Percentiles rank a stretch among this genome's conserved stretches.
Conservation (phyloP, 1,140 invertebrate genomes). For the Euwallacea similis region DNA sequence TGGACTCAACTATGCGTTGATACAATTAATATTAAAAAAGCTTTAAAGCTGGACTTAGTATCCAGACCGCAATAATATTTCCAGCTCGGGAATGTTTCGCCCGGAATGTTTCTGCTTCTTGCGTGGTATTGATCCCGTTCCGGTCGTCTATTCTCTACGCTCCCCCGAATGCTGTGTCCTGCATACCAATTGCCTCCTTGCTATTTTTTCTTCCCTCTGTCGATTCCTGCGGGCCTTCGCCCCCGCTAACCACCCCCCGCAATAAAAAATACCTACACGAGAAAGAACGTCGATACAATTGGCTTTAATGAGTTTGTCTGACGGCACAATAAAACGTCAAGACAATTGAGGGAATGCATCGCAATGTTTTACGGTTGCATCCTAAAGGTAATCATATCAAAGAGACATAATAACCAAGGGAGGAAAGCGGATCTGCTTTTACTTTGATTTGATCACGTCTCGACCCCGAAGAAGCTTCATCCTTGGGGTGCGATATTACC, state of each 20-base stretch:
- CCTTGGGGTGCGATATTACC: slow-evolving; percentile 36
- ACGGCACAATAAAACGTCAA: neutral
- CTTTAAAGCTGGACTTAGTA: neutral
- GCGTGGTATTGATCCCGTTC: slow-evolving; percentile 45
- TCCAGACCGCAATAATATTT: slow-evolving; percentile 2
- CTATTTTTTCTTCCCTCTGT: slow-evolving; percentile 49
- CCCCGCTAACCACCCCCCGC: slow-evolving; percentile 24
- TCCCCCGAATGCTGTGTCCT: slow-evolving; percentile 44
- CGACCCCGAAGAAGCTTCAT: slow-evolving; percentile 33
- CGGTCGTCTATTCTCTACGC: slow-evolving; percentile 43
- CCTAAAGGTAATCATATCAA: slow-evolving; percentile 10
- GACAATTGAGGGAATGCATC: neutral
- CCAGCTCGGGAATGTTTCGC: slow-evolving; percentile 31
- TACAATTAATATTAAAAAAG: too few species aligned
- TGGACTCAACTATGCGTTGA: too few species aligned
- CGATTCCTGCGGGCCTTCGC: slow-evolving; percentile 30
- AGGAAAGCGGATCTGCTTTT: slow-evolving; percentile 38
- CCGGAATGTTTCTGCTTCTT: slow-evolving; percentile 41
- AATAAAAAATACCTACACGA: slow-evolving; percentile 48
- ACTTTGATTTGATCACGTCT: slow-evolving; percentile 44
- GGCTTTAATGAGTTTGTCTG: slow-evolving; percentile 41
- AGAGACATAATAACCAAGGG: slow-evolving; percentile 31
- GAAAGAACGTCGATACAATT: slow-evolving; percentile 45
- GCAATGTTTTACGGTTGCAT: too few species aligned
- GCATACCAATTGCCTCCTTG: slow-evolving; percentile 53